phyloP scores from a whole-genome alignment of 2,888 invertebrate genomes.

The Cremastinae sp. region DNA sequence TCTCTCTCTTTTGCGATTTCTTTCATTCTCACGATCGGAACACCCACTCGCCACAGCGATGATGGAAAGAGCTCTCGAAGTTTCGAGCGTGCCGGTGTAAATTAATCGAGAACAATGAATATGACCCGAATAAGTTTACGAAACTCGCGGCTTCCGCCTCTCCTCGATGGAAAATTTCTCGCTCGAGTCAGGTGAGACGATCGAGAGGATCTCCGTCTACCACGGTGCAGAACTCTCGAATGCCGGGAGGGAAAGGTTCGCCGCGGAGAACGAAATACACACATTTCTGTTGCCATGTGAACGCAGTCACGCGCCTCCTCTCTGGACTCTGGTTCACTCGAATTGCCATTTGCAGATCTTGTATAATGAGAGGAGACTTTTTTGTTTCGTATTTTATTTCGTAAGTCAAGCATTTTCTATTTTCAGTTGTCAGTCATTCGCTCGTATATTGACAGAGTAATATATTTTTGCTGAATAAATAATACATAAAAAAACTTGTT shows the following conservation, averaged over 20 bases:
- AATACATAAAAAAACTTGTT: no score
- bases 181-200: slow-evolving; percentile 25
- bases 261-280: slow-evolving; percentile 50
- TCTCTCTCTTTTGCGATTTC: neutral
- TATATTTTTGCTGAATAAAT: no score
- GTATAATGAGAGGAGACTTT: no score
- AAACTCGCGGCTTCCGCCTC: no score
- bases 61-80: slow-evolving; percentile 34
- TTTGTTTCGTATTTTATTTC: no score
- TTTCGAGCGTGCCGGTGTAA: neutral
- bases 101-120: neutral
- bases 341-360: slow-evolving; percentile 18
- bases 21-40: slow-evolving; percentile 52
- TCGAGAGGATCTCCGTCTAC: slow-evolving; percentile 6
- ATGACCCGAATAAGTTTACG: neutral
- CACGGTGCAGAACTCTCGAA: slow-evolving; percentile 53
- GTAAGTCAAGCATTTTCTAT: no score
- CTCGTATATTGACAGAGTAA: no score
- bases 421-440: no score
- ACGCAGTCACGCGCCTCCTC: slow-evolving; percentile 49
- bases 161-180: slow-evolving; percentile 16
- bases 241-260: slow-evolving; percentile 10
- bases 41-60: slow-evolving; percentile 33
- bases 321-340: slow-evolving; percentile 21
- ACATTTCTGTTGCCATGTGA: slow-evolving; percentile 69